A percentile compares a stretch with the other conserved stretches of the same genome.
Evolutionary conservation across 2,113 vertebrate species (phyloP).

Genomic region (Sturnira hondurensis): DNA sequence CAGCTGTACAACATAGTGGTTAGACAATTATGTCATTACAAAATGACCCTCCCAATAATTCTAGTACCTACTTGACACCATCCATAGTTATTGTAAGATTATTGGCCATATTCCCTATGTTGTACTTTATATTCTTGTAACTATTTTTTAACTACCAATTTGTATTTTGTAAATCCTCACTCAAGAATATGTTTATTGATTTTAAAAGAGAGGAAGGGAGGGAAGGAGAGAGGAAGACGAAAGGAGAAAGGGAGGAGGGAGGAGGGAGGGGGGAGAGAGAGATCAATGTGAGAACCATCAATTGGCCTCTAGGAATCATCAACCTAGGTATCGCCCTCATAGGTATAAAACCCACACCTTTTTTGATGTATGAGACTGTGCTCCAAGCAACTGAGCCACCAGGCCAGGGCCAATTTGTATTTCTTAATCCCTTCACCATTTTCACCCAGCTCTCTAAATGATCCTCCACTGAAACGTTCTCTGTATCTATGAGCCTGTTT

Average conservation of each 20-base stretch:
- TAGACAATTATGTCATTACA: neutral
- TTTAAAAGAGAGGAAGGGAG: no score
- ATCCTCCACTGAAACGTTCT: neutral
- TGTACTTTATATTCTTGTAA: neutral
- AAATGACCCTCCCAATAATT: neutral
- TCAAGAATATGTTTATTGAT: no score
- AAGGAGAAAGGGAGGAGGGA: rapidly evolving
- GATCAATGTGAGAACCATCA: no score
- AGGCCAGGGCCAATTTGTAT: neutral
- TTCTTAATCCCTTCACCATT: neutral
- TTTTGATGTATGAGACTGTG: no score
- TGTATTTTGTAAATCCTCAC: neutral
- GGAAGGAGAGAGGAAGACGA: no score
- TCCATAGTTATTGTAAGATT: neutral
- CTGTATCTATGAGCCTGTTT: no score
- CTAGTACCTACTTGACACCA: neutral
- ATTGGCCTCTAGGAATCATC: no score
- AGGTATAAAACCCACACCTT: no score
- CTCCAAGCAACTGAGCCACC: no score
- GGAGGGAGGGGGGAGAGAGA: no score
- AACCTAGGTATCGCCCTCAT: no score
- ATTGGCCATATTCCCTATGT: neutral
- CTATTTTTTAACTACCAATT: neutral
- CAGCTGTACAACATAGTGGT: neutral
- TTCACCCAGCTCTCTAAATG: neutral